A percentile compares a stretch with the other conserved stretches of the same genome.
Conservation (phyloP, 2,888 invertebrate species). For the Conus canariensis region DNA sequence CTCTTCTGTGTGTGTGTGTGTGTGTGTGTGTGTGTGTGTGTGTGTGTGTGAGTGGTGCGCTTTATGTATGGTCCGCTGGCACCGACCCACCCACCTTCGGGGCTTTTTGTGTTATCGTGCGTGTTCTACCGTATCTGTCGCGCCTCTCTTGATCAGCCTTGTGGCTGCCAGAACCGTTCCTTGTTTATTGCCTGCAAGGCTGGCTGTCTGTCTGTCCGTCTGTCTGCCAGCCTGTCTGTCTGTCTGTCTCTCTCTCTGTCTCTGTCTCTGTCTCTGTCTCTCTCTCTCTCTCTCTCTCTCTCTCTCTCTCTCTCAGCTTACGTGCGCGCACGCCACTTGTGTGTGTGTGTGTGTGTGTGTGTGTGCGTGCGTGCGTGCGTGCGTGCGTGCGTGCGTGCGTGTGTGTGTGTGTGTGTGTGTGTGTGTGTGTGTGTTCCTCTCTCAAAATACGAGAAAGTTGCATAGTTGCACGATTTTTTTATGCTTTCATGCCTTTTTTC, state of each 20-base stretch:
- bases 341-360: neutral
- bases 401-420: neutral
- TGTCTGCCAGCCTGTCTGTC: neutral
- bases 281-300: neutral
- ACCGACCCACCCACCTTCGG: too few species aligned
- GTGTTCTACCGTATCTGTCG: too few species aligned
- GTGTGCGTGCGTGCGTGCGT: neutral
- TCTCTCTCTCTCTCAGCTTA: too few species aligned
- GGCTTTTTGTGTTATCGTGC: too few species aligned
- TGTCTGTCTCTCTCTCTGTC: neutral
- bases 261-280: neutral
- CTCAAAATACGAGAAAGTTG: neutral
- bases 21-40: too few species aligned
- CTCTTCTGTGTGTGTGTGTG: too few species aligned
- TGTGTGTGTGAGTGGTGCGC: too few species aligned
- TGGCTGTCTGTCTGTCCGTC: neutral
- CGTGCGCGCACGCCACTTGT: neutral
- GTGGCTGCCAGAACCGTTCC: too few species aligned
- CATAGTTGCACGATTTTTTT: too few species aligned
- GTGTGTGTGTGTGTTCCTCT: neutral
- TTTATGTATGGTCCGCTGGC: too few species aligned
- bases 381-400: neutral
- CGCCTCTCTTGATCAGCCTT: neutral
- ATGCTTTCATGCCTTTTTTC: too few species aligned
- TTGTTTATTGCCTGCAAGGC: too few species aligned